Conservation (phyloP, 2,113 vertebrate species). For the Gopherus flavomarginatus region DNA sequence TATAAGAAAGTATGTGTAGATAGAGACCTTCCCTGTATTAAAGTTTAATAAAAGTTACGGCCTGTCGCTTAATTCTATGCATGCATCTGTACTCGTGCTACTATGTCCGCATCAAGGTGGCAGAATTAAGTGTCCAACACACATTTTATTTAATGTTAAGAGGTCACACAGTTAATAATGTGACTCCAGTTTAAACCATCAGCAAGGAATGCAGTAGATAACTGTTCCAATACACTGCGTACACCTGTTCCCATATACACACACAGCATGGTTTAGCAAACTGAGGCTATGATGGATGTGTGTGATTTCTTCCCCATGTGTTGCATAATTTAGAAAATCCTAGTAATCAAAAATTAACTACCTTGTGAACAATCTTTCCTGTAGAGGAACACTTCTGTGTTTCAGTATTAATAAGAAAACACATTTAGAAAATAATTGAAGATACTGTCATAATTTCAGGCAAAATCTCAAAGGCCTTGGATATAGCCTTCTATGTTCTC, state of each 20-base stretch:
- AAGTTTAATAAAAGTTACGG: not conserved
- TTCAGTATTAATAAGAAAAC: slow-evolving; percentile 47
- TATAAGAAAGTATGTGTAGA: not conserved
- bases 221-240: not conserved
- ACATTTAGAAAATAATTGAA: slow-evolving; percentile 3
- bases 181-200: slow-evolving; percentile 20
- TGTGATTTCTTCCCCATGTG: slow-evolving; percentile 27
- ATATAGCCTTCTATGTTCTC: not conserved
- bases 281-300: slow-evolving; percentile 30
- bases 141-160: not conserved
- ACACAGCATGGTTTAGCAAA: slow-evolving; percentile 28
- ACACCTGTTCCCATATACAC: not conserved
- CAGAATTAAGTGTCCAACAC: not conserved
- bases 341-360: slow-evolving; percentile 35
- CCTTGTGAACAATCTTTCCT: slow-evolving; percentile 15
- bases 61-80: not conserved
- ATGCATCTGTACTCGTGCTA: not conserved
- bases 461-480: slow-evolving; percentile 4
- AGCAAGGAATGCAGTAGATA: slow-evolving; percentile 40
- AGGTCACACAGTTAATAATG: slow-evolving; percentile 11
- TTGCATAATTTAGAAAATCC: slow-evolving; percentile 53
- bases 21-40: not conserved
- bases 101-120: not conserved
- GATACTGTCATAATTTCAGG: not conserved
- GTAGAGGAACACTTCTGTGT: slow-evolving; percentile 10